These are phyloP conservation scores for Caenorhabditis doughertyi DNA, from an alignment of 2,888 invertebrate species.

Conservation along the genomic window DNA sequence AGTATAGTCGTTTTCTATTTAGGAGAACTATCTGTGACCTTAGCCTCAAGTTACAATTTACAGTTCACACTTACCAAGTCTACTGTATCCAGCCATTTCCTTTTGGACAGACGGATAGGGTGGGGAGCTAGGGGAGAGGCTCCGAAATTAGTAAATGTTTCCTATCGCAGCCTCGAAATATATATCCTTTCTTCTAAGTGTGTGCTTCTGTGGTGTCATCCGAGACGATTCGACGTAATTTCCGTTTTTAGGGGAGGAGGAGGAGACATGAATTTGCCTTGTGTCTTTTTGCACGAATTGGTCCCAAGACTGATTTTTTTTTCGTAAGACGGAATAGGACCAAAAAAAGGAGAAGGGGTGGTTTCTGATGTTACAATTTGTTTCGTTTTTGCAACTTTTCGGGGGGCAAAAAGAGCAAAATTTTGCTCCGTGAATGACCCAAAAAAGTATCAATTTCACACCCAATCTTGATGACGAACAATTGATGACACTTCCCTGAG, in stretches of 20 bases:
- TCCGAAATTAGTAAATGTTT: background rate
- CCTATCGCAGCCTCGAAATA: background rate
- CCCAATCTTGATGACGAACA: too few relatives aligned
- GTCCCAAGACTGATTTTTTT: background rate
- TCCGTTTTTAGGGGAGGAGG: background rate
- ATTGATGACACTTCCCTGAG: too few relatives aligned
- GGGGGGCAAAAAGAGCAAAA: background rate
- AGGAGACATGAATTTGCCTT: background rate
- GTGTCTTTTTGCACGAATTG: constrained; percentile 18
- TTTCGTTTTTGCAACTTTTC: too few relatives aligned
- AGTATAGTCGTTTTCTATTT: too few relatives aligned
- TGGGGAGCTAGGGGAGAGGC: too few relatives aligned
- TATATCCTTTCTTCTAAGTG: background rate
- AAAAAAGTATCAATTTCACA: background rate
- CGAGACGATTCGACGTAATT: constrained; percentile 14
- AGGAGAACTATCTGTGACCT: too few relatives aligned
- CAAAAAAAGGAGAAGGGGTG: background rate
- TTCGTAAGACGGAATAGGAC: too few relatives aligned
- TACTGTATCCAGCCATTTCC: too few relatives aligned
- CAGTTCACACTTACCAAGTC: too few relatives aligned
- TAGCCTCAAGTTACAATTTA: too few relatives aligned
- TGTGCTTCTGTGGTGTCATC: background rate
- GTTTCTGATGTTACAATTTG: background rate
- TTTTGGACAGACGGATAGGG: too few relatives aligned
- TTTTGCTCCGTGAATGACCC: too few relatives aligned